Base-by-base conservation (phyloP, 2,888 invertebrate genomes). In the Micoletzkya japonica region DNA sequence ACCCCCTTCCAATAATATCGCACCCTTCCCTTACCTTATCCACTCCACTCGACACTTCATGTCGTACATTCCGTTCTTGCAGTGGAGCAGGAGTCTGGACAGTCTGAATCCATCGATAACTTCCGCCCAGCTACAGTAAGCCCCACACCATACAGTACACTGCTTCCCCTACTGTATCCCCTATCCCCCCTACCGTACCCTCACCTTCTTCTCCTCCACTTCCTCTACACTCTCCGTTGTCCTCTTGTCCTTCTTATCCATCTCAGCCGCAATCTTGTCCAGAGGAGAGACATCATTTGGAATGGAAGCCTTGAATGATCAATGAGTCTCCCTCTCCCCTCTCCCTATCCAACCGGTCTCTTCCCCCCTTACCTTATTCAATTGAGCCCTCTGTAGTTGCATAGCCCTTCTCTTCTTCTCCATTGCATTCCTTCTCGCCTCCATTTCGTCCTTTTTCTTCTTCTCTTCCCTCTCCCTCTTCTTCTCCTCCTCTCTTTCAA, bases 221-320 rank as follows among this genome's bases (percentile, higher is more conserved):
- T 32, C 59, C 24, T 36, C 24, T 10, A 32, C 50, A 14, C n/a
- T 50, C 63, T 63, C 50, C 28, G 49, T 63, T 34, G 7, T 26
- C 26, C 30, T 49, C 49, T 28, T 20, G 24, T 34, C 37, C 36
- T 44, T 50, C 24, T 39, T 37, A 39, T 66, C 66, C 56, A 66
- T 66, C 4, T 34, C 66, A 36, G 66, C 66, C 28, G 52, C 56
- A 30, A 66, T 66, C 37, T 66, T 66, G 37, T 66, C 66, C 2
- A 66, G 39, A 14, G 66, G 34, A 37, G 54, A 56, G 17, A 39
- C 37, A 66, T 37, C 56, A 2, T 39, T 17, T 37, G 24, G 37
- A 0, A 66, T 54, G 4, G 64, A 26, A 34, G 14, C 56, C 56
- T 54, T n/a, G n/a, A n/a, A 32, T 58, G 14, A 28, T 17, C 58